Conservation (phyloP, 2,797 vertebrate species). For the Aeoliscus strigatus region DNA sequence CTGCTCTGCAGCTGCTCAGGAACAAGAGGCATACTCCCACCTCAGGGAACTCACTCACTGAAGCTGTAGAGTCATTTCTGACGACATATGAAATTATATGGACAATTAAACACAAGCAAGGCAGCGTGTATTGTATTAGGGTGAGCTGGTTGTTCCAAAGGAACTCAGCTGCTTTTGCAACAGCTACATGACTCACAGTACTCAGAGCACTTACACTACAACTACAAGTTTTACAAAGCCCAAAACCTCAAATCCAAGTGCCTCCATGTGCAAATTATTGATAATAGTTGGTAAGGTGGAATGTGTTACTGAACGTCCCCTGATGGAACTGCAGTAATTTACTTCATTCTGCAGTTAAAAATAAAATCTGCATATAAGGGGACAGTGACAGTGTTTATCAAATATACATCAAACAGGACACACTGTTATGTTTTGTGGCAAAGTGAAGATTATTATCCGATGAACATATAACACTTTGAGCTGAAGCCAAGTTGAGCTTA, state of each 20-base stretch:
- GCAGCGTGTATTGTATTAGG: constrained; percentile 1
- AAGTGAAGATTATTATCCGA: neutral
- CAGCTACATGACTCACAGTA: too few relatives aligned
- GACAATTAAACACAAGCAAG: constrained; percentile 17
- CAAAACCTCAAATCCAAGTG: too few relatives aligned
- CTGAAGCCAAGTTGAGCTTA: too few relatives aligned
- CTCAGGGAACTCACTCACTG: constrained; percentile 3
- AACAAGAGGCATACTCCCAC: neutral
- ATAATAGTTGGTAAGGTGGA: too few relatives aligned
- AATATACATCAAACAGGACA: neutral
- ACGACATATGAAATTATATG: constrained; percentile 26
- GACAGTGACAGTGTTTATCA: neutral
- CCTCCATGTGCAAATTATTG: too few relatives aligned
- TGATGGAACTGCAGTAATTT: neutral
- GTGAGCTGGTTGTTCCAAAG: constrained; percentile 12
- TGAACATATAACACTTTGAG: too few relatives aligned
- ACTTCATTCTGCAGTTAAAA: neutral
- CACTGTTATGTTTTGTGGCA: neutral
- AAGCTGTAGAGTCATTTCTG: constrained; percentile 23
- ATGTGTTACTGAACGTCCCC: too few relatives aligned
- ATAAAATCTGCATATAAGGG: too few relatives aligned
- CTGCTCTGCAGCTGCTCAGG: constrained; percentile 3
- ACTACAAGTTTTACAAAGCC: too few relatives aligned
- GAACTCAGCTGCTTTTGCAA: neutral
- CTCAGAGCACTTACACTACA: too few relatives aligned